Evolutionary conservation across 1,140 invertebrate species (phyloP), one percentile per base, ranked within the genome.

Genomic region (Nebria ingens): DNA sequence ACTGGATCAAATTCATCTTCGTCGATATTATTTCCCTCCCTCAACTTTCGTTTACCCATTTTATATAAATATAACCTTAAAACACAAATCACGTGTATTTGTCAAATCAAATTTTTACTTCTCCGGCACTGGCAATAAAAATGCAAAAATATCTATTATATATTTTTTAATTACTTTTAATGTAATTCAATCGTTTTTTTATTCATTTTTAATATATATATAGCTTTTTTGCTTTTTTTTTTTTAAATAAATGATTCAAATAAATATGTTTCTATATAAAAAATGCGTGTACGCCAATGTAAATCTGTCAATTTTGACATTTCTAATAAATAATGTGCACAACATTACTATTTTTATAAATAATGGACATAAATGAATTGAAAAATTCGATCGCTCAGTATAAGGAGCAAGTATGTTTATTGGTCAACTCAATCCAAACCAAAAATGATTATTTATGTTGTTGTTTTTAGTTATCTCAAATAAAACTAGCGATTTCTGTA

Each of bases 1-100:
- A 75, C 65, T 22, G 79, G 79, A 71, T 84, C 80, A 62, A 77
- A 83, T 71, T 86, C 82, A 61, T 78, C 76, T 57, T 86, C 81
- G 60, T 83, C 73, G 19, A 70, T 64, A 51, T 70, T 63, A 34
- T 73, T 68, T 51, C 71, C 70, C 60, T 77, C 71, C 42, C 61
- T 64, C 13, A 65, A 57, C 67, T 81, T 83, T 42, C 83, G 76
- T 74, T 81, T 82, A 21, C 79, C 79, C 82, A 84, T 83, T 20
- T 38, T 60, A 2, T 34, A 25, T 19, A 2, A 53, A 2, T 17
- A 53, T 25, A 21, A 25, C 17, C 25, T 53, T 19, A 34, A 25
- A 25, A 53, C 34, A 53, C 13, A 23, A 13, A 1, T 25, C 29
- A 19, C 29, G 15, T 34, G 29, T 53, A 12, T 51, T 17, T 21